Evolutionary conservation across 2,888 invertebrate species (phyloP), one percentile per base, ranked within the genome.

Genomic region (Tachina grossa): DNA sequence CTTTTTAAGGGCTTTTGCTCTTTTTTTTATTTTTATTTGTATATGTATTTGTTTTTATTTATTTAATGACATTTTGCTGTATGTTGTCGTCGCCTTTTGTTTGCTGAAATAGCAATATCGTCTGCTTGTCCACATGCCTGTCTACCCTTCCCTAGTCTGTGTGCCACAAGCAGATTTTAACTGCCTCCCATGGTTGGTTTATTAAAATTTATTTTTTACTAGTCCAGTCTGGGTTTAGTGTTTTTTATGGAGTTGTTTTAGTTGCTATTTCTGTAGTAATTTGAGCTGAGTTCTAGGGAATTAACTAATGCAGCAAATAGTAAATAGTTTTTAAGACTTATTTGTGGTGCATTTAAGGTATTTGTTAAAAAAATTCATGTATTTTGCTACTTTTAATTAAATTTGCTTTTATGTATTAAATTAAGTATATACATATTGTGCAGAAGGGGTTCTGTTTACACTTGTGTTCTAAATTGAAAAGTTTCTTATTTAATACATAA

Each of bases 251-350:
- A 49, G 61, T 49, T 41, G 9, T 66, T 49, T 10, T 16, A 41
- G 0, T 63, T 47, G 16, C 9, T 51, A 51, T 61, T 78, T 16
- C 49, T 53, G 45, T 68, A 74, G 78, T 75, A 82, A 85, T 57
- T n/a, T 45, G 82, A 78, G 85, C 65, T 53, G 55, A 74, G 77
- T 85, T 85, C 82, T 82, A 85, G 82, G 85, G 82, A 82, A 85
- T 85, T 82, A 82, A 82, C 39, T 39, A 82, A 66, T 65, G 51
- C 72, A 80, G 68, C 57, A 39, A 76, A 68, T 61, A 68, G 55
- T 47, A 76, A 55, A 55, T 66, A 31, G 10, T 47, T 65, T 77
- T 49, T 41, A 61, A 49, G 9, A 10, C 61, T 39, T 31, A 31
- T 31, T 31, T 13, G 49, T 19, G 49, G 61, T 61, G 39, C 19